Conservation (phyloP, 2,797 vertebrate genomes). For the Tapera naevia region DNA sequence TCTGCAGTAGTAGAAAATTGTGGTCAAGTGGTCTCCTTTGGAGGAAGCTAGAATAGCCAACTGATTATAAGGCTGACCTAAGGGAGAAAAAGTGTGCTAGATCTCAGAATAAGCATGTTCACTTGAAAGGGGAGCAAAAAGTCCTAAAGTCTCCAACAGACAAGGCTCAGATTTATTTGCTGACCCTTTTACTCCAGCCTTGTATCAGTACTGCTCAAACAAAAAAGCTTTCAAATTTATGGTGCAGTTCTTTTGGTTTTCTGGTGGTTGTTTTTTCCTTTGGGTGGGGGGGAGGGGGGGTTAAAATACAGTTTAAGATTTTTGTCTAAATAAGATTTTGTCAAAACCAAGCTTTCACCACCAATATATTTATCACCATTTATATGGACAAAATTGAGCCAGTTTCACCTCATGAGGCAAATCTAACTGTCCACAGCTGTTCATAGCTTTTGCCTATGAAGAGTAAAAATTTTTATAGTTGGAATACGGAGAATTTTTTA, state of each 20-base stretch:
- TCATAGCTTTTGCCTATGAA: not conserved
- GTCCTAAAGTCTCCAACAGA: not conserved
- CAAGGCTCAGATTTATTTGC: not conserved
- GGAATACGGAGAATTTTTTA: not conserved
- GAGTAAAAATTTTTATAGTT: not conserved
- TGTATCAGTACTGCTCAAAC: not conserved
- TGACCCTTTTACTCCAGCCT: not conserved
- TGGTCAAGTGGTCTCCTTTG: constrained; percentile 98
- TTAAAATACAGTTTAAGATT: not conserved
- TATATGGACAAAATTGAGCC: not conserved
- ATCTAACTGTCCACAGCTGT: not conserved
- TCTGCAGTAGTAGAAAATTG: constrained; percentile 99
- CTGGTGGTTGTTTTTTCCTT: not conserved
- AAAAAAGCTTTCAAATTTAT: not conserved
- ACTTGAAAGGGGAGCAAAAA: not conserved
- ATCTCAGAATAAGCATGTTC: not conserved
- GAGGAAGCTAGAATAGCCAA: constrained; percentile 98
- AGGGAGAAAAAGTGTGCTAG: not conserved
- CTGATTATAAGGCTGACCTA: constrained; percentile 99
- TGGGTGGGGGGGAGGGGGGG: too few species aligned
- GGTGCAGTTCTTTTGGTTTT: not conserved
- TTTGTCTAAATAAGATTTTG: not conserved
- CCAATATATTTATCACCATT: not conserved
- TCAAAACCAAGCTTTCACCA: not conserved
- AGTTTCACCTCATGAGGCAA: not conserved